phyloP scores from a whole-genome alignment of 2,113 vertebrate species.

The Pimephales promelas region DNA sequence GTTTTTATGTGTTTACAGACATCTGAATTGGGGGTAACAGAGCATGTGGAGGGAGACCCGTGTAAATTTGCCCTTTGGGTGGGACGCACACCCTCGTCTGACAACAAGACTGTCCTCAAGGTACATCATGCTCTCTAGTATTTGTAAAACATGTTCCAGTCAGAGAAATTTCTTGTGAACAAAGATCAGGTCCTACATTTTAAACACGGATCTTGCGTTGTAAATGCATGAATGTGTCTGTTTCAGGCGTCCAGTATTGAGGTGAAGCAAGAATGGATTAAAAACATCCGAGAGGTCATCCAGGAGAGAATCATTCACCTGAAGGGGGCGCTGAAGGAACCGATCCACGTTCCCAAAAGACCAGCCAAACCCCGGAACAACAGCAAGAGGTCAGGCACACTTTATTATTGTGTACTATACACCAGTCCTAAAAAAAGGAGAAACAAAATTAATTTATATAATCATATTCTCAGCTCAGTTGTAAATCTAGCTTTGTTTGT shows the following conservation, averaged over 20 bases:
- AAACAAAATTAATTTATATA: background rate
- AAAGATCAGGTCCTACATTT: background rate
- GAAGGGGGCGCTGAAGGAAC: slow-evolving; percentile 97
- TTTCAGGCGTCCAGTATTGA: slow-evolving; percentile 90
- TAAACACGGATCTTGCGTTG: background rate
- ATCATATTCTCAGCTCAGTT: background rate
- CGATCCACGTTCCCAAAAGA: slow-evolving; percentile 92
- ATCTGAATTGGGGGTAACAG: slow-evolving; percentile 95
- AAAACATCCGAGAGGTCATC: slow-evolving; percentile 97
- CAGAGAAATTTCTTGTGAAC: background rate
- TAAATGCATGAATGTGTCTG: background rate
- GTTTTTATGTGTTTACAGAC: slow-evolving; percentile 77
- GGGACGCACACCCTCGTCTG: slow-evolving; percentile 94
- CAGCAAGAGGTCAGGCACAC: slow-evolving; percentile 82
- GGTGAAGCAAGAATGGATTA: slow-evolving; percentile 99
- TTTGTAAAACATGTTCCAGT: background rate
- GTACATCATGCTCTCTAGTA: slow-evolving; percentile 64
- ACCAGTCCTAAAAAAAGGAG: background rate
- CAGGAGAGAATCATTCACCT: slow-evolving; percentile 97
- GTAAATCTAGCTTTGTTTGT: background rate
- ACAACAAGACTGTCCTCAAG: slow-evolving; percentile 97
- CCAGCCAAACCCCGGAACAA: slow-evolving; percentile 90
- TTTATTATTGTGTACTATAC: background rate
- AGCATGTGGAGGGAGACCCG: slow-evolving; percentile 97
- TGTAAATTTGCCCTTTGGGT: slow-evolving; percentile 99